Evolutionary conservation across 2,888 invertebrate species (phyloP), one percentile per base, ranked within the genome.

Genomic region (Drosophila robusta): DNA sequence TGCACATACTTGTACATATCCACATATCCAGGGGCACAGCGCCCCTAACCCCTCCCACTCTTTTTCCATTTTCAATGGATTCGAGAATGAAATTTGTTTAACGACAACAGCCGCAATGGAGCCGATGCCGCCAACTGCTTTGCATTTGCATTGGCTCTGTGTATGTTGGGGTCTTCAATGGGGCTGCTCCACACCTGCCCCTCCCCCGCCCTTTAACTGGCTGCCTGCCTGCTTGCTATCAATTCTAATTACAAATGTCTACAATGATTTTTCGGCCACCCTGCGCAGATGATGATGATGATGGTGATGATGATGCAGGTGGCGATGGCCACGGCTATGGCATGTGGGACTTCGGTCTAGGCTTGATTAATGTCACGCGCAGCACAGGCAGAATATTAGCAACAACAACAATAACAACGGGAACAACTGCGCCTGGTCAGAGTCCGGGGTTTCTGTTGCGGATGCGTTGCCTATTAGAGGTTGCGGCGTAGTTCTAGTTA

Each of bases 191-290:
- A n/a, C n/a, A n/a, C n/a, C n/a, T n/a, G n/a, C n/a, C 54, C n/a
- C 0, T 0, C 12, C 6, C 6, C 6, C 1, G 41, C 3, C 12
- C 39, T 16, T 8, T 14, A 7, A 14, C 38, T 8, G 14, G 38
- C 38, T 38, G 52, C 22, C 38, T 38, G 56, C 60, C 44, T 44
- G 85, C 70, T 56, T 87, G 87, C 85, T 85, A 91, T 91, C 90
- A 91, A 91, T 91, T 91, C 91, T 91, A 91, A 91, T 91, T 91
- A 90, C 91, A 91, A 90, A 90, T 91, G 91, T 91, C 91, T 91
- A 91, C 91, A 91, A 91, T 87, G 90, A 91, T 90, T 91, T 90
- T 91, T 90, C 58, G 87, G 77, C 70, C 80, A 75, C 74, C 65
- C 78, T 36, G 34, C 41, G 49, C 16, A 22, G 70, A 32, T 47